Evolutionary conservation across 2,113 vertebrate genomes (phyloP).

Genomic region (Grallaria varia): DNA sequence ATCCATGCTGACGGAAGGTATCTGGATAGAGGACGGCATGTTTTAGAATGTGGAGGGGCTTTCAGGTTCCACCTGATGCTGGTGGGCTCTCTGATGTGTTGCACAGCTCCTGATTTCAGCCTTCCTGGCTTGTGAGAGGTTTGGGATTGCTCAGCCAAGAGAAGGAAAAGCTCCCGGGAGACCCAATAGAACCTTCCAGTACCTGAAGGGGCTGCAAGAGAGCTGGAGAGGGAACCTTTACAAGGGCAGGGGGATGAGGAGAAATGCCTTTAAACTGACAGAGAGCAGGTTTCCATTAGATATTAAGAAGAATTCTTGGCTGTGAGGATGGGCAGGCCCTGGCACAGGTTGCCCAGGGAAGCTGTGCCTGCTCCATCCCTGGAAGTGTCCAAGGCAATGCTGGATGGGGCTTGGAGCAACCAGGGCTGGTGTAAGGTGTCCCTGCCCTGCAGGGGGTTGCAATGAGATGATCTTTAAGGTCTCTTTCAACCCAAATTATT

Average conservation of each 20-base stretch:
- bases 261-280: neutral
- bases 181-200: neutral
- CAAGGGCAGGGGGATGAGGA: neutral
- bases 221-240: neutral
- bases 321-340: neutral
- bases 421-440: neutral
- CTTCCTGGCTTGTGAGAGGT: neutral
- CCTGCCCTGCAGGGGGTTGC: neutral
- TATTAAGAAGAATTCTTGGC: too few species aligned
- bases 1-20: neutral
- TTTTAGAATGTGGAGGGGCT: neutral
- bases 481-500: neutral
- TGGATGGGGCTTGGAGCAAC: fast-evolving
- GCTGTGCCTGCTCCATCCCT: neutral
- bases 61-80: neutral
- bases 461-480: neutral
- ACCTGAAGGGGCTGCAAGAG: neutral
- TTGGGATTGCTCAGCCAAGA: neutral
- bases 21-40: neutral
- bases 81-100: neutral
- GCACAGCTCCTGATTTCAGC: neutral
- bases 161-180: neutral
- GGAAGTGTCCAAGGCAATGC: neutral
- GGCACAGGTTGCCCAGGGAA: neutral
- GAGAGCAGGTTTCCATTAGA: neutral